Evolutionary conservation across 2,888 invertebrate species (phyloP).

Genomic region (Drosophila conformis): DNA sequence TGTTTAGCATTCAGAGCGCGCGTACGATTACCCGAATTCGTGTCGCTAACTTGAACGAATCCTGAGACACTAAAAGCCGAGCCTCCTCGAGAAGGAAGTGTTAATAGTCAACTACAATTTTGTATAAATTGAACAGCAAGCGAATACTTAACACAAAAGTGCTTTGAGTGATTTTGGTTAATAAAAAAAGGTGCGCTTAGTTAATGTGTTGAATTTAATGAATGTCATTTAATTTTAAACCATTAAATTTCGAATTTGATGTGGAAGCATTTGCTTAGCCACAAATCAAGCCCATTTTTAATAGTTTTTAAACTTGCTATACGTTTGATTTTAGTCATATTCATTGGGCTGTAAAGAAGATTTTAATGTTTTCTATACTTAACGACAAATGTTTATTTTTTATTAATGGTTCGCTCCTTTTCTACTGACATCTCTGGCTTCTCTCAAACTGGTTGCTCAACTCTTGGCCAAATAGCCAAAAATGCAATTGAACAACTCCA

Average conservation of each 20-base stretch:
- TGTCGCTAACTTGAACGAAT: conserved; percentile 20
- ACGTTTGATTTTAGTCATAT: background rate
- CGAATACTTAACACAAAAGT: background rate
- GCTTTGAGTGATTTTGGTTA: background rate
- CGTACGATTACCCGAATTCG: conserved; percentile 50
- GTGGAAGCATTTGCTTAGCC: background rate
- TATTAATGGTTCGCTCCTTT: conserved; percentile 19
- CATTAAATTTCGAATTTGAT: conserved; percentile 1
- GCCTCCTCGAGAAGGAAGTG: conserved; percentile 1
- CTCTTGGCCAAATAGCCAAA: conserved; percentile 36
- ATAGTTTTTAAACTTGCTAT: background rate
- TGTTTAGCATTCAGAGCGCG: conserved; percentile 77
- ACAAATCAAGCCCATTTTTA: background rate
- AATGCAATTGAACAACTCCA: conserved; percentile 32
- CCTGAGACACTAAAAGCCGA: conserved; percentile 6
- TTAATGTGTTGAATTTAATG: background rate
- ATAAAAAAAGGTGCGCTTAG: conserved; percentile 16
- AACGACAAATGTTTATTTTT: conserved; percentile 11
- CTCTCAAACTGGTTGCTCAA: conserved; percentile 67
- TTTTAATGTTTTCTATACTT: conserved; percentile 17
- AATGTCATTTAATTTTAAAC: background rate
- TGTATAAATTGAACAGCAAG: background rate
- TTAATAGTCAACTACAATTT: too few species aligned
- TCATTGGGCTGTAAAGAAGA: background rate
- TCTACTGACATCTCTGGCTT: conserved; percentile 64